Conservation (phyloP, 2,888 invertebrate species). For the Erynnis tages region DNA sequence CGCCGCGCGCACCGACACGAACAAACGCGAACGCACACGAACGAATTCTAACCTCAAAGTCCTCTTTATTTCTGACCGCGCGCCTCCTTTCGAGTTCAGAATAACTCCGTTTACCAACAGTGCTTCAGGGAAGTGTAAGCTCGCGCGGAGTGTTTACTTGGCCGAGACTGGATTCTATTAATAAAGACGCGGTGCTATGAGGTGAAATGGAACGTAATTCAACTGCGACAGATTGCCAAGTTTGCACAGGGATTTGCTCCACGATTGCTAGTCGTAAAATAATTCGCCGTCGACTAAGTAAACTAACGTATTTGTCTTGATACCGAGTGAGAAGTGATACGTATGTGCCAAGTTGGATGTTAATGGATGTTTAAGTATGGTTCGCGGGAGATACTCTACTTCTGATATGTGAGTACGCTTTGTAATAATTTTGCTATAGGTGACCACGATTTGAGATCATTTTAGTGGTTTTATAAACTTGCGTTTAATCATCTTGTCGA, state of each 20-base stretch:
- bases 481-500: too few species aligned
- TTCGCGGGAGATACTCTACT: constrained; percentile 74
- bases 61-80: constrained; percentile 38
- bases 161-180: constrained; percentile 57
- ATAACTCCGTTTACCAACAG: too few species aligned
- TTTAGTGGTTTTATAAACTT: too few species aligned
- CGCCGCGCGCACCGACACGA: constrained; percentile 37
- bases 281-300: constrained; percentile 57
- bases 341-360: constrained; percentile 45
- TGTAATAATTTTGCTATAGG: constrained; percentile 8
- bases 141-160: constrained; percentile 35
- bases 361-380: constrained; percentile 56
- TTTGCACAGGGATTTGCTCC: constrained; percentile 65
- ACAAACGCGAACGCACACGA: constrained; percentile 62
- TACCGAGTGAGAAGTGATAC: constrained; percentile 51
- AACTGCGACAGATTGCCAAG: constrained; percentile 62
- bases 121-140: constrained; percentile 41
- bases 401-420: constrained; percentile 68
- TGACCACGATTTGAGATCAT: too few species aligned
- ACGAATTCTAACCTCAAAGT: constrained; percentile 59
- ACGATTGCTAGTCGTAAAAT: constrained; percentile 51
- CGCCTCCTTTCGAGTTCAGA: constrained; percentile 34
- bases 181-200: constrained; percentile 58
- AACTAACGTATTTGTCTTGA: constrained; percentile 52
- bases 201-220: constrained; percentile 64